Percentiles rank a stretch among this genome's conserved stretches.
Evolutionary conservation across 2,113 vertebrate genomes (phyloP).

Genomic region (Mola mola): DNA sequence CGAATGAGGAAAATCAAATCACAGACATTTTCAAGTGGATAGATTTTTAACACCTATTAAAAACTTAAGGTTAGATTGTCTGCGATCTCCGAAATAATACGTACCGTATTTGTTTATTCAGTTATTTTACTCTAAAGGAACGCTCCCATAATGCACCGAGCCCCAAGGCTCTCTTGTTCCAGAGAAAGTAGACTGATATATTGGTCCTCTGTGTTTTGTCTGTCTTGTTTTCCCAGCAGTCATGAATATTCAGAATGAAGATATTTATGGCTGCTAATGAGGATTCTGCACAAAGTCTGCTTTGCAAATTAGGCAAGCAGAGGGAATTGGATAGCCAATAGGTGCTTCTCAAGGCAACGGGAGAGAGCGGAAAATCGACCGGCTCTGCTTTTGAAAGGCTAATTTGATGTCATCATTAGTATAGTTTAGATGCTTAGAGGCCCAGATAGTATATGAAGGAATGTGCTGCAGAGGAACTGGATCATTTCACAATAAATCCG

Average conservation of each 20-base stretch:
- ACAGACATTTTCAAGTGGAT: too few species aligned
- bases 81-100: too few species aligned
- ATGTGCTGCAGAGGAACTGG: neutral
- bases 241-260: constrained; percentile 68
- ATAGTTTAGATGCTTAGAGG: neutral
- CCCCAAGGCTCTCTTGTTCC: neutral
- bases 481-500: constrained; percentile 4
- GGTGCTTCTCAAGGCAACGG: constrained; percentile 36
- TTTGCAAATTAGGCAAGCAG: constrained; percentile 34
- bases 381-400: constrained; percentile 34
- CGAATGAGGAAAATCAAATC: too few species aligned
- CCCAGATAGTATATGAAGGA: neutral
- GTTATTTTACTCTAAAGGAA: too few species aligned
- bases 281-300: constrained; percentile 55
- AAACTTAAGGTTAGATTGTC: too few species aligned
- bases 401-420: constrained; percentile 34
- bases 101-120: too few species aligned
- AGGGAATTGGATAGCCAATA: constrained; percentile 42
- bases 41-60: too few species aligned
- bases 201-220: constrained; percentile 18
- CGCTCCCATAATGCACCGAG: too few species aligned
- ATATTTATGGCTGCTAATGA: constrained; percentile 62
- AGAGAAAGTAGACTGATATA: neutral
- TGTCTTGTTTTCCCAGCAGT: constrained; percentile 39
- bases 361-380: constrained; percentile 20